Percentiles rank a stretch among this genome's conserved stretches.
phyloP scores from a whole-genome alignment of 2,113 vertebrate species.

The Pygoscelis antarcticus region DNA sequence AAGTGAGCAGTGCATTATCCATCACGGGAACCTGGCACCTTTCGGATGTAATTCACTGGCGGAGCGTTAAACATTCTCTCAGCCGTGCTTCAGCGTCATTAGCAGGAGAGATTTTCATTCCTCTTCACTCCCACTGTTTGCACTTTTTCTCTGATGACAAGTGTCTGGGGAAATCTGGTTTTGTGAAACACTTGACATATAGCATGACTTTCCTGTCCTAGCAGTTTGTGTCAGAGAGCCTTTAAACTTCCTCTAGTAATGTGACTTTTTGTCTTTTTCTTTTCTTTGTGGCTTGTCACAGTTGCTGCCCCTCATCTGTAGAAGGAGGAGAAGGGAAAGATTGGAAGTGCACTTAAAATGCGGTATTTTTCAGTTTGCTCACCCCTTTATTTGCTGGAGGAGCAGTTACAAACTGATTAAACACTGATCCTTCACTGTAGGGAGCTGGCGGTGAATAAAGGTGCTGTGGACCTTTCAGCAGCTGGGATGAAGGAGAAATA shows the following conservation, averaged over 20 bases:
- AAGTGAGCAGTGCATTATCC: background rate
- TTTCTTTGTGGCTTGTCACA: background rate
- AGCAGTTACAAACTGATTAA: background rate
- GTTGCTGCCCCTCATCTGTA: background rate
- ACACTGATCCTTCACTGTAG: background rate
- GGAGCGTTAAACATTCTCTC: background rate
- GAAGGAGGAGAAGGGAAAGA: background rate
- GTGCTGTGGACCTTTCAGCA: background rate
- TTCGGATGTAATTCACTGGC: background rate
- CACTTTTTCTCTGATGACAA: background rate
- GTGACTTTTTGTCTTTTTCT: background rate
- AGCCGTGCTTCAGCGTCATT: background rate
- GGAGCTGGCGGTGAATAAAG: background rate
- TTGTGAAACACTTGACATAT: background rate
- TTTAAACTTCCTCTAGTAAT: background rate
- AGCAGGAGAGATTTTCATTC: background rate
- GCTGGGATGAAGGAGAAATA: background rate
- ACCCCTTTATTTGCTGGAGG: background rate
- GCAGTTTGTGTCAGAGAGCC: background rate
- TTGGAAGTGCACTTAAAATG: background rate
- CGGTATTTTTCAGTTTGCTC: background rate
- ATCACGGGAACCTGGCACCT: background rate
- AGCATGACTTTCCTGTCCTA: background rate
- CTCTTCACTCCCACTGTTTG: background rate
- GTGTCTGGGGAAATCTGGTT: background rate